Evolutionary conservation across 1,140 invertebrate species (phyloP).

Genomic region (Holotrichia oblita): DNA sequence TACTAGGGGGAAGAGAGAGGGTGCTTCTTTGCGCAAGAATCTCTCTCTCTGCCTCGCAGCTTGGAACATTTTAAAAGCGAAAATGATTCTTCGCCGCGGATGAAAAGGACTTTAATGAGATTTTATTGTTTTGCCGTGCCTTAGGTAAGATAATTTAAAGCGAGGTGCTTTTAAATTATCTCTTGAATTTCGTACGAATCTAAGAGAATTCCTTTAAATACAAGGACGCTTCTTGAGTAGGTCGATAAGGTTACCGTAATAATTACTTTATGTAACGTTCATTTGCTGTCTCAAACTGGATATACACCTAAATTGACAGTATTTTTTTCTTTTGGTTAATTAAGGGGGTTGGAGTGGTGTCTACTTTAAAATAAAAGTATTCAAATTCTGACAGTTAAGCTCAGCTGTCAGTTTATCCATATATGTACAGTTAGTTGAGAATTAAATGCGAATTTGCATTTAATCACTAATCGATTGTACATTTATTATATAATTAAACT

Average conservation of each 20-base stretch:
- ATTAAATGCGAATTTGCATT: too few species aligned
- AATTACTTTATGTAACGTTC: too few species aligned
- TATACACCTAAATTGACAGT: too few species aligned
- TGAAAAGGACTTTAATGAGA: slow-evolving; percentile 23
- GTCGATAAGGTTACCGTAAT: too few species aligned
- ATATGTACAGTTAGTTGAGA: too few species aligned
- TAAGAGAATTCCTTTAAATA: not conserved
- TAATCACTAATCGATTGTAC: too few species aligned
- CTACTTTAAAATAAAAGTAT: too few species aligned
- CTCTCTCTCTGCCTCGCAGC: not conserved
- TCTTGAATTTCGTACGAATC: not conserved
- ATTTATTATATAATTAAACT: not conserved
- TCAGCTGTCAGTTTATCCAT: too few species aligned
- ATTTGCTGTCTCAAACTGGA: too few species aligned
- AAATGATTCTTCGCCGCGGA: slow-evolving; percentile 31
- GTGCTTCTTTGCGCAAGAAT: not conserved
- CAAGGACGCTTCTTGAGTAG: not conserved
- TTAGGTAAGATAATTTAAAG: slow-evolving; percentile 26
- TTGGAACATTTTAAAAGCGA: slow-evolving; percentile 27
- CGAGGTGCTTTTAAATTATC: slow-evolving; percentile 12
- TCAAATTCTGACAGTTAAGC: too few species aligned
- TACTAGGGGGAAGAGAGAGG: not conserved
- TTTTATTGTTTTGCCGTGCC: slow-evolving; percentile 10
- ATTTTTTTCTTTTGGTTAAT: too few species aligned
- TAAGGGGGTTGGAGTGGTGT: too few species aligned